A percentile compares a stretch with the other conserved stretches of the same genome.
Conservation (phyloP, 2,113 vertebrate species). For the Aegotheles bennettii region DNA sequence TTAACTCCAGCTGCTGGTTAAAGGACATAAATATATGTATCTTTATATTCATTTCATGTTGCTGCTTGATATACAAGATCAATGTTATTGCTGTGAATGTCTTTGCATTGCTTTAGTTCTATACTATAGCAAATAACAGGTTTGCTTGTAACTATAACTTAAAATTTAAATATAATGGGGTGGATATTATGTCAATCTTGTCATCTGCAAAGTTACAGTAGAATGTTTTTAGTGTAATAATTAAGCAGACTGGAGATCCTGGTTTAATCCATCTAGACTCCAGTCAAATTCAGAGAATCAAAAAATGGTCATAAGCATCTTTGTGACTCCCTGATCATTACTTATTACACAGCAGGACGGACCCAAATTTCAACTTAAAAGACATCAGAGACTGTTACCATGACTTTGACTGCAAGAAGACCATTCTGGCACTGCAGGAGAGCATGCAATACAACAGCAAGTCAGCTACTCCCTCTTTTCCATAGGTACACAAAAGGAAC, state of each 20-base stretch:
- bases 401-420: background rate
- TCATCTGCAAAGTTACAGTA: background rate
- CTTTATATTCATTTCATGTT: slow-evolving; percentile 1
- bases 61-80: background rate
- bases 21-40: background rate
- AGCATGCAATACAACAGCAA: background rate
- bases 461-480: background rate
- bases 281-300: background rate
- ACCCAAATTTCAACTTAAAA: slow-evolving; percentile 41
- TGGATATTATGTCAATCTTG: background rate
- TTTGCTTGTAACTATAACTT: background rate
- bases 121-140: background rate
- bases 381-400: background rate
- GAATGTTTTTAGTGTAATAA: slow-evolving; percentile 30
- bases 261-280: slow-evolving; percentile 5
- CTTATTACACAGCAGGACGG: slow-evolving; percentile 47
- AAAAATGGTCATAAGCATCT: background rate
- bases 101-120: background rate
- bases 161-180: background rate
- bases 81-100: slow-evolving; percentile 1
- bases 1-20: slow-evolving; percentile 47
- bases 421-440: background rate
- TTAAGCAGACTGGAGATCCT: background rate
- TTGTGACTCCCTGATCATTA: slow-evolving; percentile 30
- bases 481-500: background rate